Evolutionary conservation across 2,113 vertebrate species (phyloP).

Genomic region (Coregonus clupeaformis): DNA sequence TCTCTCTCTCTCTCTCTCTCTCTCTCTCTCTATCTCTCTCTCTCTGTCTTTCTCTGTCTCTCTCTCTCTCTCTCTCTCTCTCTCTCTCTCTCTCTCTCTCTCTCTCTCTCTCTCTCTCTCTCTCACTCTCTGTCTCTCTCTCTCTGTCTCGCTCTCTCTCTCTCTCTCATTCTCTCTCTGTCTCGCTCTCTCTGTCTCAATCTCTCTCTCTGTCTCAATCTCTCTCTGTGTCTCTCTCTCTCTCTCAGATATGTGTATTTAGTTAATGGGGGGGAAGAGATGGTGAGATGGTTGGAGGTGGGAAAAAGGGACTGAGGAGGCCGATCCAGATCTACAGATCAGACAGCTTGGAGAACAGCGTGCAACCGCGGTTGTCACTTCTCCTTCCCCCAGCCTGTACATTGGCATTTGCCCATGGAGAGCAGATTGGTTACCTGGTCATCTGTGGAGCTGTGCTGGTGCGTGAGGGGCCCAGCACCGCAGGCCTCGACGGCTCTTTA

Average conservation of each 20-base stretch:
- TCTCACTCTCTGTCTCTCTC: not conserved
- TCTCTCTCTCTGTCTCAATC: too few relatives aligned
- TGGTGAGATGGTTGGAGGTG: not conserved
- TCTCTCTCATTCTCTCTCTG: not conserved
- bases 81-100: not conserved
- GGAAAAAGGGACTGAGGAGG: not conserved
- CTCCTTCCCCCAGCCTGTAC: conserved; percentile 56
- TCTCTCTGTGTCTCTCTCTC: not conserved
- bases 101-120: not conserved
- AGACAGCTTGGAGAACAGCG: conserved; percentile 78
- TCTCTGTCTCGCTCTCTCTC: not conserved
- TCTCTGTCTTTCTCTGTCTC: too few relatives aligned
- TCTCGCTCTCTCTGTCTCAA: too few relatives aligned
- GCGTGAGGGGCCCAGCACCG: conserved; percentile 30
- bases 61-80: too few relatives aligned
- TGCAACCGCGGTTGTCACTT: conserved; percentile 67
- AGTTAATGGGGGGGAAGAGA: too few relatives aligned
- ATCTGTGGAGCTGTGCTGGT: conserved; percentile 61
- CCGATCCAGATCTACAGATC: conserved; percentile 47
- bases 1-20: too few relatives aligned
- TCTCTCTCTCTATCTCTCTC: too few relatives aligned
- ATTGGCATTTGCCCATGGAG: conserved; percentile 53
- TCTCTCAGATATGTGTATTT: not conserved
- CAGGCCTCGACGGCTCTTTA: conserved; percentile 69
- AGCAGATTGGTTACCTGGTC: conserved; percentile 68